Conservation (phyloP, 2,888 invertebrate genomes). For the Lissocephala sabroskyi region DNA sequence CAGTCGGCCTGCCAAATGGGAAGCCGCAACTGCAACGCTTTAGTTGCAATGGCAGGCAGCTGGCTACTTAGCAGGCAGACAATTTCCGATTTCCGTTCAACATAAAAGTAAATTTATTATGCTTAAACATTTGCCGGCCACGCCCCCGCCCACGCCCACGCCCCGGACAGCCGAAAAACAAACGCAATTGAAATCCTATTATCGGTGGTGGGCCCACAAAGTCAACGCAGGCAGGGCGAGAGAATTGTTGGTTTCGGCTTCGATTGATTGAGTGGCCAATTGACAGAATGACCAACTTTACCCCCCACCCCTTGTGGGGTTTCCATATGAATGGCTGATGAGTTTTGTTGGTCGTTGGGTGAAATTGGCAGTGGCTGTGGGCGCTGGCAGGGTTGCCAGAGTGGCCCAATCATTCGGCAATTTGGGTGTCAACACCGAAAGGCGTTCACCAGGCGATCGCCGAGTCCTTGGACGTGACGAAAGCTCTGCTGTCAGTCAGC, state of each 20-base stretch:
- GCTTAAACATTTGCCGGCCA: constrained; percentile 7
- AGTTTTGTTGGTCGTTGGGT: constrained; percentile 11
- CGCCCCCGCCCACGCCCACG: not conserved
- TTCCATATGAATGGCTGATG: constrained; percentile 40
- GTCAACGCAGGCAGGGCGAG: not conserved
- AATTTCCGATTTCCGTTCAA: constrained; percentile 51
- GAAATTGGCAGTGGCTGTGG: not conserved
- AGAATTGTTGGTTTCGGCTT: constrained; percentile 33
- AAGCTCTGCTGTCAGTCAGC: constrained; percentile 43
- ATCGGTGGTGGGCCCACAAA: constrained; percentile 9
- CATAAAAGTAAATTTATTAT: constrained; percentile 10
- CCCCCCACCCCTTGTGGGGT: constrained; percentile 17
- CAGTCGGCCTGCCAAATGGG: constrained; percentile 1
- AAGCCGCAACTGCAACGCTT: constrained; percentile 21
- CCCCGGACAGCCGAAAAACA: constrained; percentile 3
- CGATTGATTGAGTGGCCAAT: constrained; percentile 14
- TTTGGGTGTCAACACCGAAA: constrained; percentile 34
- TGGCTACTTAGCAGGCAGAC: constrained; percentile 17
- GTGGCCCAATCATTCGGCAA: constrained; percentile 34
- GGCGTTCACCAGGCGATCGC: constrained; percentile 16
- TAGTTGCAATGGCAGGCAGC: constrained; percentile 9
- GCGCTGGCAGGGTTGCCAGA: not conserved
- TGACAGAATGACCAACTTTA: not conserved
- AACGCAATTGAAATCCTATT: constrained; percentile 31
- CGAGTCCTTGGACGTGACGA: constrained; percentile 13